These are phyloP conservation scores for Eupristina koningsbergeri DNA, from an alignment of 1,140 invertebrate species.

Conservation along the genomic window DNA sequence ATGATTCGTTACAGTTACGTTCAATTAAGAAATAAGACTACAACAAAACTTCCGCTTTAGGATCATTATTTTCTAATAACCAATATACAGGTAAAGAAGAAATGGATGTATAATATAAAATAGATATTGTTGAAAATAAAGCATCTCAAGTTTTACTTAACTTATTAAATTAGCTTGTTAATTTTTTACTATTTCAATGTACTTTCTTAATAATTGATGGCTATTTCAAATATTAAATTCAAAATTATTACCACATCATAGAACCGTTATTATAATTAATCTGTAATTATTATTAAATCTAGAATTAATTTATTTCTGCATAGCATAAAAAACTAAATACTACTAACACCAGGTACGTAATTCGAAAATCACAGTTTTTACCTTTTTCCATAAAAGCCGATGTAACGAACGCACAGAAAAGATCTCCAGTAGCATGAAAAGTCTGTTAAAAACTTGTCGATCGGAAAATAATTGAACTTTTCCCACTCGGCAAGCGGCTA, in stretches of 20 bases:
- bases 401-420: not conserved
- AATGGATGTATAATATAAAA: no score
- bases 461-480: slow-evolving; percentile 23
- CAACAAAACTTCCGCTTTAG: no score
- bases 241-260: not conserved
- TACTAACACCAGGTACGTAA: not conserved
- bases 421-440: slow-evolving; percentile 2
- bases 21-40: not conserved
- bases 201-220: not conserved
- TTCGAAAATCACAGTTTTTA: slow-evolving; percentile 11
- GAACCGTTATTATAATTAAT: slow-evolving; percentile 9
- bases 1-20: not conserved
- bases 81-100: no score
- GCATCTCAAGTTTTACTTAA: not conserved
- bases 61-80: no score
- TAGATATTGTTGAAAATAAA: not conserved
- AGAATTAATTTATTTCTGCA: not conserved
- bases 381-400: not conserved
- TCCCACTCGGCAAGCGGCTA: not conserved
- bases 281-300: slow-evolving; percentile 8
- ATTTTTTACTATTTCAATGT: not conserved
- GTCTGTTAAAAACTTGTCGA: not conserved
- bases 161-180: not conserved
- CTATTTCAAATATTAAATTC: not conserved
- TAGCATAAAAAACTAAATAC: not conserved